phyloP scores from a whole-genome alignment of 1,140 invertebrate species.

The Mesaphorura yosii region DNA sequence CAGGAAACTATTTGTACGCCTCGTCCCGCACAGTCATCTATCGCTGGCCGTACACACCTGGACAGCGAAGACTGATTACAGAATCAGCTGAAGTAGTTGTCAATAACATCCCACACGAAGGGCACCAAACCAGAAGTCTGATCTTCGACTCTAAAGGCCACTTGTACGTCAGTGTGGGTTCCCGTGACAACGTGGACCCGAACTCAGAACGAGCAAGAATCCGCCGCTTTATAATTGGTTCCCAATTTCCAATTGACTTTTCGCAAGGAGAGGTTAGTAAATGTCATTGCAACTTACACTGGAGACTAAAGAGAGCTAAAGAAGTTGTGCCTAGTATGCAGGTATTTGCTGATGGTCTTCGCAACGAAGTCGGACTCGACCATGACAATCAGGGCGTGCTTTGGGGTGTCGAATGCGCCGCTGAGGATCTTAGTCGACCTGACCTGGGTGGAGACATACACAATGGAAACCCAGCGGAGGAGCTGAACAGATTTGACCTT shows the following conservation, averaged over 20 bases:
- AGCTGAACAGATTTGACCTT: constrained; percentile 11
- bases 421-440: not conserved
- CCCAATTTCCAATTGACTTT: not conserved
- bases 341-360: constrained; percentile 14
- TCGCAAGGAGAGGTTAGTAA: not conserved
- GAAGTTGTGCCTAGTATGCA: not conserved
- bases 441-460: constrained; percentile 14
- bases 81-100: not conserved
- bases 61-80: constrained; percentile 1
- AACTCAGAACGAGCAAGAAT: constrained; percentile 5
- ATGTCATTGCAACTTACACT: no score
- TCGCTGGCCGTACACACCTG: constrained; percentile 17
- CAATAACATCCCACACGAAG: not conserved
- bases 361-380: constrained; percentile 16
- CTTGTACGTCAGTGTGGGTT: constrained; percentile 14
- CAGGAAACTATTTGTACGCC: constrained; percentile 6
- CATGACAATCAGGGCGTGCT: constrained; percentile 7
- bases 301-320: not conserved
- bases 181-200: constrained; percentile 11
- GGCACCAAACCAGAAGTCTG: constrained; percentile 7
- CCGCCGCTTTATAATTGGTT: not conserved
- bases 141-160: not conserved
- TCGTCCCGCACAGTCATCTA: constrained; percentile 9
- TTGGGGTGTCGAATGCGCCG: constrained; percentile 16
- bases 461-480: constrained; percentile 15